Evolutionary conservation across 2,888 invertebrate genomes (phyloP).

Genomic region (Dorcus parallelipipedus): DNA sequence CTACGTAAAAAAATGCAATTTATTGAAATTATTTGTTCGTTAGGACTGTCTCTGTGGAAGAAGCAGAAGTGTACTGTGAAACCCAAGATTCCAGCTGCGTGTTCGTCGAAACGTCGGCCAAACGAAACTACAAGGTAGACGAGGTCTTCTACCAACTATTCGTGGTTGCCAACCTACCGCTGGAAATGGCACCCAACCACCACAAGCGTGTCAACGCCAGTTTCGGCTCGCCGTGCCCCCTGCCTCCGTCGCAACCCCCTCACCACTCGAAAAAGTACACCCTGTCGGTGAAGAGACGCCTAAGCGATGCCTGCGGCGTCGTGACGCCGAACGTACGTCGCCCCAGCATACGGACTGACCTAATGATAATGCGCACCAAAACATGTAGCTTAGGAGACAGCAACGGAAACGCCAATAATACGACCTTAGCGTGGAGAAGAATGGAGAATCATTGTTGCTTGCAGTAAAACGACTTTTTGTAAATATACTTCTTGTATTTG

Average conservation of each 20-base stretch:
- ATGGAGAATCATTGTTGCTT: conserved; percentile 37
- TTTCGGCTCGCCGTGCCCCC: conserved; percentile 72
- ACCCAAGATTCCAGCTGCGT: conserved; percentile 74
- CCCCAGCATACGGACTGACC: conserved; percentile 83
- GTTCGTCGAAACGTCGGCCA: conserved; percentile 81
- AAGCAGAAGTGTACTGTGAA: conserved; percentile 73
- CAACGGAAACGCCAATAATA: conserved; percentile 56
- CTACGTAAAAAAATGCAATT: too few species aligned
- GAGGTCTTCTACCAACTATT: conserved; percentile 83
- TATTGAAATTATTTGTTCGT: too few species aligned
- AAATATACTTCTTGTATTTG: neutral
- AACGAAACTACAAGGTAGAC: conserved; percentile 75
- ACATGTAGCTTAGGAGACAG: conserved; percentile 70
- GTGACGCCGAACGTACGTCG: conserved; percentile 84
- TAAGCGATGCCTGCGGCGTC: conserved; percentile 85
- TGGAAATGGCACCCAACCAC: conserved; percentile 87
- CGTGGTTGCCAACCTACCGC: conserved; percentile 74
- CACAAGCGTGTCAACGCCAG: conserved; percentile 76
- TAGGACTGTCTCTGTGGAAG: conserved; percentile 74
- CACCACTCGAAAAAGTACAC: conserved; percentile 71
- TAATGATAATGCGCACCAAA: conserved; percentile 84
- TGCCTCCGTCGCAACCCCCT: conserved; percentile 66
- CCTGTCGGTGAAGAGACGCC: conserved; percentile 74
- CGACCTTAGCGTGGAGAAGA: conserved; percentile 42
- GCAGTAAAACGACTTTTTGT: conserved; percentile 28